These are phyloP conservation scores for Zelleria hepariella DNA, from an alignment of 2,888 invertebrate species.

Conservation along the genomic window DNA sequence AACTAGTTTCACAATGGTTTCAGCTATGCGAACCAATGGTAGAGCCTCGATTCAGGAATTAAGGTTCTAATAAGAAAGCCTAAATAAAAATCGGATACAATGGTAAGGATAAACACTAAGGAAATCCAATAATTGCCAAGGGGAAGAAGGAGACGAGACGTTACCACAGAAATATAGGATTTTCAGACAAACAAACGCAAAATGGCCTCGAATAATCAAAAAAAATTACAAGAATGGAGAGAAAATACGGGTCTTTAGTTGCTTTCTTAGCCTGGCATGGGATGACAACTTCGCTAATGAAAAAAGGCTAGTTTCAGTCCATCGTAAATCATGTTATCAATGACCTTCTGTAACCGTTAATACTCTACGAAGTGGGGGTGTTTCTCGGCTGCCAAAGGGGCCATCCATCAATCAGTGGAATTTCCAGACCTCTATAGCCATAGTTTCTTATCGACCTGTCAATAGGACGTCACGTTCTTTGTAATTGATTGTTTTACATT, in stretches of 20 bases:
- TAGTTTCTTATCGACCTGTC: slow-evolving; percentile 4
- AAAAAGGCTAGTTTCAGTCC: background rate
- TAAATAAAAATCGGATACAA: no score
- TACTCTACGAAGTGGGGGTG: background rate
- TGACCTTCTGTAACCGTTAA: background rate
- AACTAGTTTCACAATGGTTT: no score
- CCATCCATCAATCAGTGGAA: slow-evolving; percentile 9
- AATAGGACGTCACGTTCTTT: background rate
- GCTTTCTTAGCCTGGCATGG: background rate
- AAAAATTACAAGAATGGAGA: background rate
- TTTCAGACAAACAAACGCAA: no score
- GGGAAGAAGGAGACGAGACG: no score
- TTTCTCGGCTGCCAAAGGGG: background rate
- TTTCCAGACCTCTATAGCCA: slow-evolving; percentile 5
- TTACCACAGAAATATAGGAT: no score
- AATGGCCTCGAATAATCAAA: no score
- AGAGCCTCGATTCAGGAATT: no score
- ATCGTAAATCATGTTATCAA: background rate
- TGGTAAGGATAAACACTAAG: no score
- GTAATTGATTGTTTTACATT: slow-evolving; percentile 6
- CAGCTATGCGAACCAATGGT: no score
- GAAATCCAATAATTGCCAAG: no score
- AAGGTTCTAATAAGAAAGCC: no score
- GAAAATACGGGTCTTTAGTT: background rate
- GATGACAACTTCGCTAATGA: background rate